A percentile compares a stretch with the other conserved stretches of the same genome.
Conservation (phyloP, 2,113 vertebrate genomes). For the Engraulis encrasicolus region DNA sequence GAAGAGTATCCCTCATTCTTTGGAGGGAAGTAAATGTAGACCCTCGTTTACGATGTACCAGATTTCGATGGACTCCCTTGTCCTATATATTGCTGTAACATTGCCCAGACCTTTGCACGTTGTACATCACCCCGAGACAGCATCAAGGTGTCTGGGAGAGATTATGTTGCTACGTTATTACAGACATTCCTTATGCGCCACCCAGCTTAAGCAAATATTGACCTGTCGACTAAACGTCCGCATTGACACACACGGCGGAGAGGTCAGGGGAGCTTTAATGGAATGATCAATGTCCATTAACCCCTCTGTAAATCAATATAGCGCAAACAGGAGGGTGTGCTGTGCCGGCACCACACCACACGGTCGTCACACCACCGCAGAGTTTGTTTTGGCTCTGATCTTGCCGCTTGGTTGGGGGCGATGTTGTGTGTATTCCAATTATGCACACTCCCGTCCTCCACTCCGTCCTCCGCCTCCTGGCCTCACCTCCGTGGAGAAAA, state of each 20-base stretch:
- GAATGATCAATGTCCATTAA: conserved; percentile 67
- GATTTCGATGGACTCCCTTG: background rate
- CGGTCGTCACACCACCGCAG: background rate
- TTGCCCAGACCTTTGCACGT: background rate
- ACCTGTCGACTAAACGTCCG: conserved; percentile 48
- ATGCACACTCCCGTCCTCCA: too few relatives aligned
- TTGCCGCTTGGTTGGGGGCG: too few relatives aligned
- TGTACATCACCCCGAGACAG: background rate
- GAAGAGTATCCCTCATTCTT: background rate
- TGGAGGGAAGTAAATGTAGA: background rate
- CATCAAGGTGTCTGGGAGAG: conserved; percentile 36
- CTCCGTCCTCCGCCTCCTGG: too few relatives aligned
- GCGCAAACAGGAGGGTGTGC: conserved; percentile 21
- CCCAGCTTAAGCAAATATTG: conserved; percentile 56
- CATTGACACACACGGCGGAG: conserved; percentile 33
- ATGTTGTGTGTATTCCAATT: too few relatives aligned
- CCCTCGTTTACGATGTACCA: background rate
- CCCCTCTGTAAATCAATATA: conserved; percentile 42
- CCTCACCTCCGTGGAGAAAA: too few relatives aligned
- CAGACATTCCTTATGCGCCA: conserved; percentile 35
- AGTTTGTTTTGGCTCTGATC: conserved; percentile 26
- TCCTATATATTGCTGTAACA: background rate
- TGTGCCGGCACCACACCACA: background rate
- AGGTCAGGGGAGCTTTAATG: conserved; percentile 53
- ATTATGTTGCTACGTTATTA: conserved; percentile 36